These are phyloP conservation scores for Actinernus sp. DNA, from an alignment of 92 coral and sea anemone genomes.

Conservation along the genomic window DNA sequence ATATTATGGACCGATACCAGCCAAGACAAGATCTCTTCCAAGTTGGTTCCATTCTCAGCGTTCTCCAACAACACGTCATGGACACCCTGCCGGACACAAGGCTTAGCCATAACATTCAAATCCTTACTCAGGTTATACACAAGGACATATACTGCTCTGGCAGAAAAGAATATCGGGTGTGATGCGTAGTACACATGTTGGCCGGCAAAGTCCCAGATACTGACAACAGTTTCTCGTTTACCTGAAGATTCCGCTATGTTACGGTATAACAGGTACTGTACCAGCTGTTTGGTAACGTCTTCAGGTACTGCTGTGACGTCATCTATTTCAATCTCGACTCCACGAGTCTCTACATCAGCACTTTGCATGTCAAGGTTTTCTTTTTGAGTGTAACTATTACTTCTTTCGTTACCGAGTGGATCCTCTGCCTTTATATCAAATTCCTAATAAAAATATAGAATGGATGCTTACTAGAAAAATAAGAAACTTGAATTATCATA, in stretches of 20 bases:
- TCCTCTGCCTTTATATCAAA: too few relatives aligned
- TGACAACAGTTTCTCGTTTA: slow-evolving; percentile 67
- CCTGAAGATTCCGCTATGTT: slow-evolving; percentile 32
- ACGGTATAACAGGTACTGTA: slow-evolving; percentile 57
- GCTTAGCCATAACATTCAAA: slow-evolving; percentile 70
- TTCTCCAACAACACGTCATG: slow-evolving; percentile 69
- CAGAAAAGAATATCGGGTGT: slow-evolving; percentile 84
- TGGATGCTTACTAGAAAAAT: too few relatives aligned
- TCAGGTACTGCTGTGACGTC: slow-evolving; percentile 57
- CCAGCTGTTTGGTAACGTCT: slow-evolving; percentile 65
- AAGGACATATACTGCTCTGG: slow-evolving; percentile 78
- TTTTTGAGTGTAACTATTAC: too few relatives aligned
- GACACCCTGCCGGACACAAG: slow-evolving; percentile 87
- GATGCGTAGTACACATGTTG: slow-evolving; percentile 91
- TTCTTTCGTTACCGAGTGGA: too few relatives aligned
- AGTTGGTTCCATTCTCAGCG: slow-evolving; percentile 74
- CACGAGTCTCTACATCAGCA: too few relatives aligned
- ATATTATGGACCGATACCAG: slow-evolving; percentile 79
- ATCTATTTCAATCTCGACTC: background rate
- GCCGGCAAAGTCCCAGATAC: slow-evolving; percentile 90
- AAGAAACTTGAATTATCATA: too few relatives aligned
- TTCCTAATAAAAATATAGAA: too few relatives aligned
- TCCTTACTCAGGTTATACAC: slow-evolving; percentile 89
- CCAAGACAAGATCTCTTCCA: slow-evolving; percentile 85
- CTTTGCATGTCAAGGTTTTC: too few relatives aligned